phyloP scores from a whole-genome alignment of 2,888 invertebrate species.

The Acleris emargana region DNA sequence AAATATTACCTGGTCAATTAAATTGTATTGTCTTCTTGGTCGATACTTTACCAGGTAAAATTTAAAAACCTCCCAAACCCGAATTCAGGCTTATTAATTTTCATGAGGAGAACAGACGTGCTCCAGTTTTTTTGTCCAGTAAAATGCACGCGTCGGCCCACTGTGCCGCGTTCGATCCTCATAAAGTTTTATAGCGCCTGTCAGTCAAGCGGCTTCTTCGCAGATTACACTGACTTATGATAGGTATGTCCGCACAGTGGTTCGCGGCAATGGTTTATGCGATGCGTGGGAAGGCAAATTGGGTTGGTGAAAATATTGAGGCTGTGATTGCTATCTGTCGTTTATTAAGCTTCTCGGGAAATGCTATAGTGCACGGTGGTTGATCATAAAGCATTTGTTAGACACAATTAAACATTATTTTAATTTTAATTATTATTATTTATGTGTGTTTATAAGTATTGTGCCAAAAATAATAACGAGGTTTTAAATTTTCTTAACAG shows the following conservation, averaged over 20 bases:
- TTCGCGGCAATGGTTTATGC: conserved; percentile 36
- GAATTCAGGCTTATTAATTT: conserved; percentile 66
- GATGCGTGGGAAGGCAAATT: conserved; percentile 41
- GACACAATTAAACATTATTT: not conserved
- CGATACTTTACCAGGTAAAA: conserved; percentile 1
- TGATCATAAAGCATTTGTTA: not conserved
- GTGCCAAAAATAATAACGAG: no score
- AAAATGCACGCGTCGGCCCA: conserved; percentile 43
- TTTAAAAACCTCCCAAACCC: conserved; percentile 34
- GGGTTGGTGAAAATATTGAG: conserved; percentile 38
- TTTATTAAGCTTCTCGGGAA: conserved; percentile 19
- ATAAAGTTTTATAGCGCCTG: conserved; percentile 64
- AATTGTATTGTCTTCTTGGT: not conserved
- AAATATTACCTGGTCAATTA: no score
- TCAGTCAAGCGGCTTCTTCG: conserved; percentile 46
- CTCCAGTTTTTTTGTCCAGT: conserved; percentile 65
- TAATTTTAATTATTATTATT: not conserved
- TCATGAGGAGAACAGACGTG: conserved; percentile 62
- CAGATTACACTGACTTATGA: conserved; percentile 49
- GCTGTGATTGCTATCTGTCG: conserved; percentile 32
- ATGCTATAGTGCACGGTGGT: conserved; percentile 17
- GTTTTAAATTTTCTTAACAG: no score
- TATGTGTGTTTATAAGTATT: no score
- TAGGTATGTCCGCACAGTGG: conserved; percentile 46
- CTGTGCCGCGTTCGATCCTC: conserved; percentile 56